These are phyloP conservation scores for Xestia c-nigrum DNA, from an alignment of 2,888 invertebrate genomes.

Conservation along the genomic window DNA sequence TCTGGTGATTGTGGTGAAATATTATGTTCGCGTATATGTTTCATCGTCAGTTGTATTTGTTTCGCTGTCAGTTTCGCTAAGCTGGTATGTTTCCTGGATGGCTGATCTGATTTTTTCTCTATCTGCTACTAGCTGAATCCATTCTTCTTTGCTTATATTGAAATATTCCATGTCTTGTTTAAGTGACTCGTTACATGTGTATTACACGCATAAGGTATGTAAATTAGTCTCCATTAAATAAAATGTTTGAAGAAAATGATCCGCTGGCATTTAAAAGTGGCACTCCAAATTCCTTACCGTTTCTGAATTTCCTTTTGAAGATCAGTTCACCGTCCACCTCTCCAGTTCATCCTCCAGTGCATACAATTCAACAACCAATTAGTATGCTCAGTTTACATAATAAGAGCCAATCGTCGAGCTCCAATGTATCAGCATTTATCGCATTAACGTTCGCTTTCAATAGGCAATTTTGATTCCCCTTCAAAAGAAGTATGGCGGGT, in stretches of 20 bases:
- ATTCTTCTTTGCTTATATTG: no score
- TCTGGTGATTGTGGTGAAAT: no score
- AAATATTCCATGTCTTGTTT: no score
- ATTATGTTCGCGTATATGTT: no score
- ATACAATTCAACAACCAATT: constrained; percentile 33
- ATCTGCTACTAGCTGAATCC: no score
- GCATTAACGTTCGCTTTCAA: constrained; percentile 69
- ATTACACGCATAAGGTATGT: no score
- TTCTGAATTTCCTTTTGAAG: constrained; percentile 3
- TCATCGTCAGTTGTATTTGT: no score
- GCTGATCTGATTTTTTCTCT: no score
- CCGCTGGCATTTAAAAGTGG: neutral
- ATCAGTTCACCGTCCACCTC: neutral
- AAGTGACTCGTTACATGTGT: no score
- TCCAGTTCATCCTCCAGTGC: neutral
- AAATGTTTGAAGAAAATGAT: neutral
- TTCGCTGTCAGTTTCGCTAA: no score
- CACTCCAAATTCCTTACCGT: neutral
- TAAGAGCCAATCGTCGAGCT: constrained; percentile 45
- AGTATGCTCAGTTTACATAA: constrained; percentile 27
- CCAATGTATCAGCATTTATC: constrained; percentile 53
- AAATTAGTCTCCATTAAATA: neutral
- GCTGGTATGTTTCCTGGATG: no score
- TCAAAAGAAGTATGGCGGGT: constrained; percentile 52
- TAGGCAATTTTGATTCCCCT: constrained; percentile 70